Percentiles rank a stretch among this genome's conserved stretches.
These are phyloP conservation scores for Limanda limanda DNA, from an alignment of 2,113 vertebrate genomes.

Conservation along the genomic window DNA sequence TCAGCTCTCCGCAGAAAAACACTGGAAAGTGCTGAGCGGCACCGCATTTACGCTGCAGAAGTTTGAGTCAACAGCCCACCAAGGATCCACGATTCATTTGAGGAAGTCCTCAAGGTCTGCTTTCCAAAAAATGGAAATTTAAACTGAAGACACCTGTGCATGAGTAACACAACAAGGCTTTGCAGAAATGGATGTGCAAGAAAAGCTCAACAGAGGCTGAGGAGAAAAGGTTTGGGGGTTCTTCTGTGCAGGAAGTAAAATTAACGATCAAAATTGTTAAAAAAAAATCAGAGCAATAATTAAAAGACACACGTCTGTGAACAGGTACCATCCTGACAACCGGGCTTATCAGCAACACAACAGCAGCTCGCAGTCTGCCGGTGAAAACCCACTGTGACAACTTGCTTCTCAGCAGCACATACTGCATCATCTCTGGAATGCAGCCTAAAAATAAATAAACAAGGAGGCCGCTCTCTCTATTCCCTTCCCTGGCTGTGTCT, in stretches of 20 bases:
- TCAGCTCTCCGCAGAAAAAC: slow-evolving; percentile 25
- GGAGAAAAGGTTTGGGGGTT: not conserved
- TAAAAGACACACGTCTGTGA: slow-evolving; percentile 5
- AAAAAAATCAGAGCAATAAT: slow-evolving; percentile 4
- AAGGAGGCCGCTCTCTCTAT: not conserved
- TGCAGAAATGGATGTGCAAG: slow-evolving; percentile 12
- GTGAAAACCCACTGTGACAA: slow-evolving; percentile 4
- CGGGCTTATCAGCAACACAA: slow-evolving; percentile 12
- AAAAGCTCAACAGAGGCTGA: not conserved
- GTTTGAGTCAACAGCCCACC: slow-evolving; percentile 47
- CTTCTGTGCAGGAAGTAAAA: not conserved
- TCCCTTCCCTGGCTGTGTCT: not conserved
- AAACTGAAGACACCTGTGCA: slow-evolving; percentile 57
- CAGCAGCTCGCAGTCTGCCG: slow-evolving; percentile 11
- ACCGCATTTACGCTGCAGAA: slow-evolving; percentile 29
- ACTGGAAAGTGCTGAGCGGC: slow-evolving; percentile 36
- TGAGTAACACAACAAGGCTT: slow-evolving; percentile 29
- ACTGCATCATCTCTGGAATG: not conserved
- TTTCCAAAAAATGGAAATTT: slow-evolving; percentile 31
- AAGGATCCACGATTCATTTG: slow-evolving; percentile 58
- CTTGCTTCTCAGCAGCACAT: not conserved
- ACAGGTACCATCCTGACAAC: slow-evolving; percentile 9
- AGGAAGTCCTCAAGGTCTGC: slow-evolving; percentile 49
- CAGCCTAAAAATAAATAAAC: not conserved
- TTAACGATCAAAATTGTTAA: slow-evolving; percentile 27